These are phyloP conservation scores for Meloidogyne floridensis DNA, from an alignment of 1,140 invertebrate genomes.

Conservation along the genomic window DNA sequence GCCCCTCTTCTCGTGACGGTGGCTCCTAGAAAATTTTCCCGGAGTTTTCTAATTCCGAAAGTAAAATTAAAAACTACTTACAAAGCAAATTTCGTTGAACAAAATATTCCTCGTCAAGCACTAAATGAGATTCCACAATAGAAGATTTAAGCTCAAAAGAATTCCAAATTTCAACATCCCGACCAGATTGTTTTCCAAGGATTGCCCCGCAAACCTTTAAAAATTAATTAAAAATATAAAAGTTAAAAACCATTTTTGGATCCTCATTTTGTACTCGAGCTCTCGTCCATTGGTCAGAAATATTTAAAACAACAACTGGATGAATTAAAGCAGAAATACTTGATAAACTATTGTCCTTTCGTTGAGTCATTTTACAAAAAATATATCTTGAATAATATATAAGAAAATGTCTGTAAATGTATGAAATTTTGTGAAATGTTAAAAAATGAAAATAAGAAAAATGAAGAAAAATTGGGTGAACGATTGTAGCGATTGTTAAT, in stretches of 20 bases:
- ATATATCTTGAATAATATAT: neutral
- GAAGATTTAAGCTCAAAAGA: constrained; percentile 42
- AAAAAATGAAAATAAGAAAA: too few relatives aligned
- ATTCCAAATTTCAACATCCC: constrained; percentile 45
- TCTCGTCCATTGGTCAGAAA: constrained; percentile 52
- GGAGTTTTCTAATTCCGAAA: too few relatives aligned
- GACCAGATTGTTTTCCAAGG: constrained; percentile 45
- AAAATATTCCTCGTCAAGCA: constrained; percentile 52
- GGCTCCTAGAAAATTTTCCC: too few relatives aligned
- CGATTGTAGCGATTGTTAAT: too few relatives aligned
- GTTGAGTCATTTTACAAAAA: neutral
- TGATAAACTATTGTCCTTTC: neutral
- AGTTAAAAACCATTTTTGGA: constrained; percentile 30
- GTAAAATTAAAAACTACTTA: constrained; percentile 16
- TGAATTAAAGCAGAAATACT: constrained; percentile 36
- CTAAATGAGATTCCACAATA: constrained; percentile 19
- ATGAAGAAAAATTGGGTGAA: too few relatives aligned
- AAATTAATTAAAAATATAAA: neutral
- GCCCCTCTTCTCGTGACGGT: too few relatives aligned
- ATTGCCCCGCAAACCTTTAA: constrained; percentile 48
- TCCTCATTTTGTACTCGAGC: constrained; percentile 42
- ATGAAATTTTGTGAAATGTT: too few relatives aligned
- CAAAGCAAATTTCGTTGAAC: constrained; percentile 37
- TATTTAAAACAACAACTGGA: constrained; percentile 41
- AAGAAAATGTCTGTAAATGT: too few relatives aligned